Evolutionary conservation across 2,888 invertebrate species (phyloP).

Genomic region (Chesias legatella): DNA sequence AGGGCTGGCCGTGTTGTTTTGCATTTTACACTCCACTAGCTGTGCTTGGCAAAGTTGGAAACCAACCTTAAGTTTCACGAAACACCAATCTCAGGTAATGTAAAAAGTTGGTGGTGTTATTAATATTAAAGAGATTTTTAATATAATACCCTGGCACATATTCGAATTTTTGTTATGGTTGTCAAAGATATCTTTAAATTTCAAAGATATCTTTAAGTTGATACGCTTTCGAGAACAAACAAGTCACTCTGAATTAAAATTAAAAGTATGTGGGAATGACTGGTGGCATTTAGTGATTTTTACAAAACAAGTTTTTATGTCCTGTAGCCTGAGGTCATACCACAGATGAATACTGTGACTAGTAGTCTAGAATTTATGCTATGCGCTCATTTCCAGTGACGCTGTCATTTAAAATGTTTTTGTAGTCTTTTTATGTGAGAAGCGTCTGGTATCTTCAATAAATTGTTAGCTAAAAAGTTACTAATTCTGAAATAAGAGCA

Average conservation of each 20-base stretch:
- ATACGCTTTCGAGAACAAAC: background rate
- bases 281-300: constrained; percentile 17
- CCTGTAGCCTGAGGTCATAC: constrained; percentile 39
- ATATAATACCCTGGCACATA: too few species aligned
- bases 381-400: constrained; percentile 6
- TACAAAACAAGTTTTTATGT: constrained; percentile 36
- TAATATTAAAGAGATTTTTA: too few species aligned
- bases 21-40: constrained; percentile 21
- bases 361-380: constrained; percentile 12
- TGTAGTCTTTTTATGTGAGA: too few species aligned
- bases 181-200: too few species aligned
- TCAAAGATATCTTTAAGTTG: too few species aligned
- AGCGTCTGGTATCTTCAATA: too few species aligned
- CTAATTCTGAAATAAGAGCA: too few species aligned
- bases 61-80: background rate
- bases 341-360: constrained; percentile 24
- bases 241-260: background rate
- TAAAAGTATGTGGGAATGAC: constrained; percentile 22
- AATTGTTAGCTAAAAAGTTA: too few species aligned
- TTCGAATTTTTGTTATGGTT: too few species aligned
- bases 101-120: too few species aligned
- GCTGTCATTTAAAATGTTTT: background rate
- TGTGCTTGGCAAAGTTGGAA: constrained; percentile 2
- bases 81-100: too few species aligned
- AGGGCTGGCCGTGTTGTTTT: constrained; percentile 18